Conservation (phyloP, 2,888 invertebrate genomes). For the Brachyopa scutellaris region DNA sequence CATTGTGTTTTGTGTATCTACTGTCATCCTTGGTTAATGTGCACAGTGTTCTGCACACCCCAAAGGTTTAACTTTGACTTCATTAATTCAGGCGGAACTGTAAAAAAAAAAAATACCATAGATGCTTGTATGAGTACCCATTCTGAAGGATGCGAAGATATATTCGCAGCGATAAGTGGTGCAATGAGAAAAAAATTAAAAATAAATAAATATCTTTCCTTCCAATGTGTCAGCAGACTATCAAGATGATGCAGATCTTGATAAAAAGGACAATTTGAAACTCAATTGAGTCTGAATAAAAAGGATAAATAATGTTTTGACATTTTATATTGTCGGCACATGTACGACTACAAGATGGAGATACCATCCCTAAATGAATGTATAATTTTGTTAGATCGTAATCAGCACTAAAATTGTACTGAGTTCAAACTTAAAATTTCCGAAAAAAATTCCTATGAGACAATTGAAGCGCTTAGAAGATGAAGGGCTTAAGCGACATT, state of each 20-base stretch:
- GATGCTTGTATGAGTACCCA: neutral
- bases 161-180: slow-evolving; percentile 58
- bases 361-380: neutral
- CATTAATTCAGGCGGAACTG: slow-evolving; percentile 67
- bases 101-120: slow-evolving; percentile 28
- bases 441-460: too few relatives aligned
- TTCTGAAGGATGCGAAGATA: slow-evolving; percentile 39
- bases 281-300: slow-evolving; percentile 78
- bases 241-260: slow-evolving; percentile 79
- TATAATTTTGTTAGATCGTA: slow-evolving; percentile 23
- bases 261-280: slow-evolving; percentile 81
- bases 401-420: too few relatives aligned
- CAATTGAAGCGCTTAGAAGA: too few relatives aligned
- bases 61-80: slow-evolving; percentile 49
- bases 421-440: too few relatives aligned
- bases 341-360: slow-evolving; percentile 17
- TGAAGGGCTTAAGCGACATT: too few relatives aligned
- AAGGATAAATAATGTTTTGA: slow-evolving; percentile 71
- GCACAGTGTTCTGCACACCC: slow-evolving; percentile 39
- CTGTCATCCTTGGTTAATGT: slow-evolving; percentile 68
- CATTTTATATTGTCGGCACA: slow-evolving; percentile 67
- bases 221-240: slow-evolving; percentile 61
- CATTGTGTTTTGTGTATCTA: slow-evolving; percentile 64
- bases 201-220: slow-evolving; percentile 68
- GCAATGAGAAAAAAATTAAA: slow-evolving; percentile 68